Evolutionary conservation across 2,888 invertebrate genomes (phyloP).

Genomic region (Branchipolynoe longqiensis): DNA sequence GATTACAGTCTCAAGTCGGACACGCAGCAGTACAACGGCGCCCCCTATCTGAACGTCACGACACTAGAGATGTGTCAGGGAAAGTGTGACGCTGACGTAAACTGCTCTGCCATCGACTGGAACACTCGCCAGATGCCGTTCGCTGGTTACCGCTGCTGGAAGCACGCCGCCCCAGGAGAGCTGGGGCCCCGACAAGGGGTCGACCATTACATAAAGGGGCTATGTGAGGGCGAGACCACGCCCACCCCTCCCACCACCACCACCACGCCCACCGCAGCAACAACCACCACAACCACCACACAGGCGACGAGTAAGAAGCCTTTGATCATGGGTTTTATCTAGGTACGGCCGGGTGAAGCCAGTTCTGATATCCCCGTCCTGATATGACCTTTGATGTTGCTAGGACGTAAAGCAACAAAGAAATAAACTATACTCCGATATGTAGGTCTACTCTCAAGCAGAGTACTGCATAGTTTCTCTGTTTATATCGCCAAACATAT

Average conservation of each 20-base stretch:
- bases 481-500: too few species aligned
- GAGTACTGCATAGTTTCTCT: too few species aligned
- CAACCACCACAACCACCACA: background rate
- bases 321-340: too few species aligned
- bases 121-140: background rate
- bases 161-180: background rate
- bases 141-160: background rate
- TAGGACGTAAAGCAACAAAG: too few species aligned
- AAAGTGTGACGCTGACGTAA: background rate
- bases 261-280: background rate
- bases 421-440: too few species aligned
- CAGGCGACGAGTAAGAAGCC: background rate
- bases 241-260: background rate
- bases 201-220: background rate
- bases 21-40: background rate
- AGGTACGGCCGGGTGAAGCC: too few species aligned
- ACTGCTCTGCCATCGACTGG: background rate
- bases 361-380: too few species aligned
- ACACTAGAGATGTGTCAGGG: background rate
- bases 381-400: too few species aligned
- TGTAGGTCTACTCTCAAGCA: too few species aligned
- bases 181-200: background rate
- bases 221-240: background rate
- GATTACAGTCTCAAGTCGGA: background rate
- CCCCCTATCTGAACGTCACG: background rate